Percentiles rank a stretch among this genome's conserved stretches.
phyloP scores from a whole-genome alignment of 2,888 invertebrate species.

The Tyria jacobaeae region DNA sequence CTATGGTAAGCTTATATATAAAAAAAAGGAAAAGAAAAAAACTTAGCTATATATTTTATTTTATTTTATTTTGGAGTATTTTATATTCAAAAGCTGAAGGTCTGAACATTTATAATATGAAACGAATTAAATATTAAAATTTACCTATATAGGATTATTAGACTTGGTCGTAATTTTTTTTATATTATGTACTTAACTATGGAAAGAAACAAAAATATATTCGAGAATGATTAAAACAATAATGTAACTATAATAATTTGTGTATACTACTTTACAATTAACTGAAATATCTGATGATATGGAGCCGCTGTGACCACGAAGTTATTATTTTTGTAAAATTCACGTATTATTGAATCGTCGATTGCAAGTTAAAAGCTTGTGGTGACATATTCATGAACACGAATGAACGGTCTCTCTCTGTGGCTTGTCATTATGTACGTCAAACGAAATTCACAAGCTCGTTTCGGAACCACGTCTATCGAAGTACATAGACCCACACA shows the following conservation, averaged over 20 bases:
- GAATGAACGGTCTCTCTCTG: conserved; percentile 12
- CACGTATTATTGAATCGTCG: conserved; percentile 29
- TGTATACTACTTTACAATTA: conserved; percentile 8
- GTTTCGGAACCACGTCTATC: conserved; percentile 19
- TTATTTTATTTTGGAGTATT: no score
- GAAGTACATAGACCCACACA: conserved; percentile 1
- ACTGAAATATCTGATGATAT: conserved; percentile 2
- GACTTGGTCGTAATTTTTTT: neutral
- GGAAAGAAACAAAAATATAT: neutral
- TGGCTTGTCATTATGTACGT: conserved; percentile 27
- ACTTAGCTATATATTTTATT: no score
- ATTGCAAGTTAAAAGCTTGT: conserved; percentile 34
- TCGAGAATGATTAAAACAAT: neutral
- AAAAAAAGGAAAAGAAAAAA: no score
- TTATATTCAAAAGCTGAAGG: neutral
- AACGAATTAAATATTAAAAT: no score
- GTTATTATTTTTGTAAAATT: conserved; percentile 21
- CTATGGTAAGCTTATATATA: no score
- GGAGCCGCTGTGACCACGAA: neutral
- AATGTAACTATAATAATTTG: neutral
- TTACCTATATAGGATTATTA: no score
- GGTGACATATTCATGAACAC: conserved; percentile 41
- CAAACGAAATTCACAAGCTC: conserved; percentile 35
- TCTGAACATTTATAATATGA: no score
- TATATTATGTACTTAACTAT: neutral